Base-by-base conservation (phyloP, 2,888 invertebrate species). In the Pandemis corylana region DNA sequence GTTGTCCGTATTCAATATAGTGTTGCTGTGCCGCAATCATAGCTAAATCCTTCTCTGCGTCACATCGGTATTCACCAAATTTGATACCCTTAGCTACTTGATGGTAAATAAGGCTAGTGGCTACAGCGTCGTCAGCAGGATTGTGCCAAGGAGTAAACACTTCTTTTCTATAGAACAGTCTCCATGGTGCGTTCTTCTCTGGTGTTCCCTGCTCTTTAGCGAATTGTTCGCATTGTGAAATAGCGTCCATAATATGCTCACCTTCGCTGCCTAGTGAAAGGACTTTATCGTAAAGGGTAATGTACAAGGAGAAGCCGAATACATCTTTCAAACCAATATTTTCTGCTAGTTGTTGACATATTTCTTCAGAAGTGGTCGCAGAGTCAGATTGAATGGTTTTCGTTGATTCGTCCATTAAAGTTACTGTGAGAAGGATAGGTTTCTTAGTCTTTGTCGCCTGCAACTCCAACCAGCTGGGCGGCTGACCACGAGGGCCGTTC, bases 181-280 rank as follows among this genome's bases (percentile, higher is more conserved):
- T 95, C 99, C 99, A 99, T 0, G 97, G 97, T 5, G 98, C 98
- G 83, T 96, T 97, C 80, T 97, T 95, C 87, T 98, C 98, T 72
- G 96, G 96, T 3, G 96, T 96, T 0, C 98, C 98, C 87, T 97
- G 97, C 89, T 98, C 98, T 90, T 97, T 98, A 42, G 98, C 97
- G 88, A 98, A 98, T 87, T 99, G 99, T 88, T 99, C 99, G 89
- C 99, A 99, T 88, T 98, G 98, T 0, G 98, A 98, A 83, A 99
- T 97, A 0, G 99, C 99, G 90, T 99, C 99, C 97, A 99, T 97
- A 0, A 99, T 97, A 86, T 99, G 98, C 88, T 99, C 98, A 20
- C 96, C 96, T 77, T 97, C 98, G 87, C 97, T 97, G 51, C 98
- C 98, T 74, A 99, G 89, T 0, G 98, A 98, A 80, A 98, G 96